Conservation (phyloP, 2,888 invertebrate species). For the Noctua janthe region DNA sequence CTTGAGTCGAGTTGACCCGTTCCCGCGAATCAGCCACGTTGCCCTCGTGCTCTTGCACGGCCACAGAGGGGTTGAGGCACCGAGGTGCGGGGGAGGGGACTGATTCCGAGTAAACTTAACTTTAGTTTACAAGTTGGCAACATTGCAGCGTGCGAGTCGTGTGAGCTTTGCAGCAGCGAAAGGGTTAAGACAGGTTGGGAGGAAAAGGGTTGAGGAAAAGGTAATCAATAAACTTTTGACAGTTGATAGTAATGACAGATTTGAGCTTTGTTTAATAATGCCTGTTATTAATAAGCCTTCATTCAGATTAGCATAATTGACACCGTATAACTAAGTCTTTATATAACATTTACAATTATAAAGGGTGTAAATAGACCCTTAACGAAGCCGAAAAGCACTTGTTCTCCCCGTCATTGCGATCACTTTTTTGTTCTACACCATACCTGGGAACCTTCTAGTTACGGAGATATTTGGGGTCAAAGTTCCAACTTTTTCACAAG, state of each 20-base stretch:
- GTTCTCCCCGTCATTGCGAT: too few species aligned
- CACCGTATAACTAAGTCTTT: neutral
- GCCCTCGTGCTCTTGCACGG: slow-evolving; percentile 59
- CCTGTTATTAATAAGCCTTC: neutral
- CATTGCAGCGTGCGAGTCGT: slow-evolving; percentile 40
- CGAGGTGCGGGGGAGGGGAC: slow-evolving; percentile 18
- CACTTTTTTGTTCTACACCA: too few species aligned
- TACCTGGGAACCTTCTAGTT: too few species aligned
- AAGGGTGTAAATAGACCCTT: too few species aligned
- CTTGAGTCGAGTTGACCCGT: slow-evolving; percentile 87
- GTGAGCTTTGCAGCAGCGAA: slow-evolving; percentile 25
- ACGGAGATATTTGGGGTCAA: too few species aligned
- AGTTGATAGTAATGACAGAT: neutral
- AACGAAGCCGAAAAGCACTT: too few species aligned
- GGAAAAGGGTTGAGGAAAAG: slow-evolving; percentile 38
- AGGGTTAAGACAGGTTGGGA: slow-evolving; percentile 49
- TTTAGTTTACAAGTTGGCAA: slow-evolving; percentile 63
- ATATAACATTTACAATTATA: neutral
- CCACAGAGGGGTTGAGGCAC: slow-evolving; percentile 25
- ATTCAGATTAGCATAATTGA: neutral
- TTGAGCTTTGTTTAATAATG: neutral
- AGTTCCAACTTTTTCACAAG: too few species aligned
- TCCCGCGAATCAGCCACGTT: slow-evolving; percentile 84
- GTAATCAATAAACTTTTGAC: slow-evolving; percentile 32
- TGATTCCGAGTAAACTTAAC: slow-evolving; percentile 66